Evolutionary conservation across 2,888 invertebrate genomes (phyloP).

Genomic region (Cerceris ruficornis): DNA sequence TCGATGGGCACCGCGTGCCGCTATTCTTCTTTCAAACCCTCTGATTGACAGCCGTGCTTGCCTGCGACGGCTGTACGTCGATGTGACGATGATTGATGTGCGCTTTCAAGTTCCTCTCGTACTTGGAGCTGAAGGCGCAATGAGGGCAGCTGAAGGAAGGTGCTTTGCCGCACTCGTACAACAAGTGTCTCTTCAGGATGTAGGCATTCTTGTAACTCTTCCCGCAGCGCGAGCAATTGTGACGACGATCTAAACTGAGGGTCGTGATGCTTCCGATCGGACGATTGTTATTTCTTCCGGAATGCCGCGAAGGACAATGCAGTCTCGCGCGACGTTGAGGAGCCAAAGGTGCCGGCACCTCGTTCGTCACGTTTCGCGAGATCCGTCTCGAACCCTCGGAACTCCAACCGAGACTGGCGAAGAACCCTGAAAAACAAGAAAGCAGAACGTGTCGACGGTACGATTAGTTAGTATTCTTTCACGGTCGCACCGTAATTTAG

Average conservation of each 20-base stretch:
- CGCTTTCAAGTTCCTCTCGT: constrained; percentile 81
- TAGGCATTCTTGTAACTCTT: constrained; percentile 86
- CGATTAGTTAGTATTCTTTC: constrained; percentile 58
- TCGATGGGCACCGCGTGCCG: background rate
- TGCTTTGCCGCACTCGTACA: constrained; percentile 82
- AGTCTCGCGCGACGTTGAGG: constrained; percentile 78
- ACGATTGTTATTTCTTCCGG: constrained; percentile 70
- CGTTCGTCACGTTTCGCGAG: constrained; percentile 54
- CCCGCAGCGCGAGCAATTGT: constrained; percentile 84
- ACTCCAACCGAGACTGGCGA: constrained; percentile 76
- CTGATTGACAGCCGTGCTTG: constrained; percentile 67
- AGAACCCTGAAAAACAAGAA: constrained; percentile 76
- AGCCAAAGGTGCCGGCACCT: constrained; percentile 76
- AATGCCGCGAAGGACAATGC: constrained; percentile 76
- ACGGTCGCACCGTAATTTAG: background rate
- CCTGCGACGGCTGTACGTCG: constrained; percentile 53
- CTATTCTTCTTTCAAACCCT: constrained; percentile 65
- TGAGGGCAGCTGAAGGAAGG: constrained; percentile 81
- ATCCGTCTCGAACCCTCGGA: constrained; percentile 65
- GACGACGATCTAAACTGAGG: constrained; percentile 71
- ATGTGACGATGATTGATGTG: constrained; percentile 81
- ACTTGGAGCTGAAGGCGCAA: constrained; percentile 81
- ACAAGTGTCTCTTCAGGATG: constrained; percentile 84
- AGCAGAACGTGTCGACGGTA: constrained; percentile 57
- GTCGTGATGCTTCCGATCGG: constrained; percentile 63